These are phyloP conservation scores for Microctonus brassicae DNA, from an alignment of 2,888 invertebrate species.

Conservation along the genomic window DNA sequence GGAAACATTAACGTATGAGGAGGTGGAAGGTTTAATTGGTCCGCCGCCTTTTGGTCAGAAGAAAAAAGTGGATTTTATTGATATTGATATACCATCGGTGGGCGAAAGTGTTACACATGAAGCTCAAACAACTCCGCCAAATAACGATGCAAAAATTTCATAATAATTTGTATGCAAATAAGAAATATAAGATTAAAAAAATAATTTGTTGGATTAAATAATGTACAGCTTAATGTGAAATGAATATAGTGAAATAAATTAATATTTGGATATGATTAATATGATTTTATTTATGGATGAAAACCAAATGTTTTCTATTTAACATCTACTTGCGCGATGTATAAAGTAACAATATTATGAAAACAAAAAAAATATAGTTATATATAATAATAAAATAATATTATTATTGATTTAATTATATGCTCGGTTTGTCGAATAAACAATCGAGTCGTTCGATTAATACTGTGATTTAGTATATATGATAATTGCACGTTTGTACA, in stretches of 20 bases:
- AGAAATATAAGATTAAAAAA: slow-evolving; percentile 2
- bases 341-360: no score
- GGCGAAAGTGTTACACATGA: slow-evolving; percentile 33
- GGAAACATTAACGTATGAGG: slow-evolving; percentile 93
- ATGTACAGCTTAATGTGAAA: slow-evolving; percentile 2
- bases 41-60: slow-evolving; percentile 85
- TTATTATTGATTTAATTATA: background rate
- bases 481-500: background rate
- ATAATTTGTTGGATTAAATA: background rate
- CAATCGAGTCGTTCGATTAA: background rate
- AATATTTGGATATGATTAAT: background rate
- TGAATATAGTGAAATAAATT: slow-evolving; percentile 32
- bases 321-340: background rate
- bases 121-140: slow-evolving; percentile 29
- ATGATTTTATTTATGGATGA: background rate
- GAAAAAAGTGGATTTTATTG: slow-evolving; percentile 81
- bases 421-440: background rate
- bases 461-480: background rate
- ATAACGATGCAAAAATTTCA: background rate
- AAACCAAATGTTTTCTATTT: slow-evolving; percentile 2
- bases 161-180: slow-evolving; percentile 2
- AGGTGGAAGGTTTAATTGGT: slow-evolving; percentile 90
- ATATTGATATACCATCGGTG: slow-evolving; percentile 75
- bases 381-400: background rate
- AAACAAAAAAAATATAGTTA: background rate